Base-by-base conservation (phyloP, 2,113 vertebrate genomes). In the Sclerurus mexicanus region DNA sequence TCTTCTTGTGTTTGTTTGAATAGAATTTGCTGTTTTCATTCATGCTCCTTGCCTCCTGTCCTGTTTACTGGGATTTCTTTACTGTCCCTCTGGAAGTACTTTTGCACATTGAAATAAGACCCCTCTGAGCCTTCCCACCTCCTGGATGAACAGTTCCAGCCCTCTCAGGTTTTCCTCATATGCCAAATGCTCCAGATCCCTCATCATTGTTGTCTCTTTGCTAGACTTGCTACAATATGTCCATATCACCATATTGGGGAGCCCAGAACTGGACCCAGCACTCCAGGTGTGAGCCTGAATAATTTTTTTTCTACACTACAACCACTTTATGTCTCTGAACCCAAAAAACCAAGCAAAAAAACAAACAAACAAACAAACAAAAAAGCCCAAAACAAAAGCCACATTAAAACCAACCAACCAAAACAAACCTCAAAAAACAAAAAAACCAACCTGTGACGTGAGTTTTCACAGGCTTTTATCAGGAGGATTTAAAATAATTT, bases 71-170 rank as follows among this genome's bases (percentile, higher is more conserved):
- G 7, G 1, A 13, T 9, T 39, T 62, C 40, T 55, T 74, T 55
- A 46, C 10, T 67, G 10, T 21, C 9, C 4, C 6, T 44, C 9
- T 30, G 33, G 42, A 44, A 17, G 10, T 28, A 23, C 33, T 77
- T 66, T 11, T 42, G 25, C 4, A 55, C 6, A 55, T 18, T 16
- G 9, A 42, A 24, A 5, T 7, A 85, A 81, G 25, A 73, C 14
- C 1, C 1, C 3, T 1, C 4, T 18, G 20, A 59, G 9, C 1
- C 4, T 81, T 92, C 4, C 6, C 2, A 63, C 22, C 15, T 40
- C 12, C 33, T 58, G 12, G 12, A 20, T 58, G 12, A 71, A 8
- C 4, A 63, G 7, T 33, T 33, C 6, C 18, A 63, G 4, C 8
- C 52, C 12, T 33, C 17, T 55, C n/a, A 52, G 9, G 10, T 42